Conservation (phyloP, 2,888 invertebrate genomes). For the Apotomis betuletana region DNA sequence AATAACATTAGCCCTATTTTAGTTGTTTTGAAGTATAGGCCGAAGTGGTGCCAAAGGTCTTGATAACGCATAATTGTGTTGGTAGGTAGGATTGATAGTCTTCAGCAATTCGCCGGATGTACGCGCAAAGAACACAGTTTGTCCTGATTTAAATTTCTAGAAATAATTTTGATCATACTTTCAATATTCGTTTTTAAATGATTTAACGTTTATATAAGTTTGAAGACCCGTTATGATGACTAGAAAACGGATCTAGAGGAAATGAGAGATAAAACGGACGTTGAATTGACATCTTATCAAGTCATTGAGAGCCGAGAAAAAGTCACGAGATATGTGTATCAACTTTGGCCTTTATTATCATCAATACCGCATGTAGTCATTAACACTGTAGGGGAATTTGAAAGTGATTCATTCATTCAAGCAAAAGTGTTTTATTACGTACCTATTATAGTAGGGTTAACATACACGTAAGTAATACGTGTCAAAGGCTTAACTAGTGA, state of each 20-base stretch:
- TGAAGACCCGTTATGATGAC: constrained; percentile 25
- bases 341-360: constrained; percentile 60
- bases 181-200: constrained; percentile 19
- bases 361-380: constrained; percentile 44
- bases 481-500: constrained; percentile 15
- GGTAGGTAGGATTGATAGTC: constrained; percentile 57
- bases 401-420: constrained; percentile 25
- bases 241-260: constrained; percentile 60
- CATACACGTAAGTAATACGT: constrained; percentile 2
- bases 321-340: constrained; percentile 56
- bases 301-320: constrained; percentile 59
- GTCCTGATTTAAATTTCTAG: constrained; percentile 54
- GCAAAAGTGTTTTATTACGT: constrained; percentile 8
- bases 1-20: constrained; percentile 56
- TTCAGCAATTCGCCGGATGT: constrained; percentile 76
- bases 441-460: background rate
- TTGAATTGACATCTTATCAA: constrained; percentile 59
- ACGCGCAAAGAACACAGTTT: constrained; percentile 37
- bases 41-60: constrained; percentile 65
- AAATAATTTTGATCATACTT: constrained; percentile 48
- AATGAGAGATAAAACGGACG: constrained; percentile 51
- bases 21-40: constrained; percentile 58
- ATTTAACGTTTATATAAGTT: constrained; percentile 1
- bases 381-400: constrained; percentile 14
- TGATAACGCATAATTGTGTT: constrained; percentile 62